A percentile compares a stretch with the other conserved stretches of the same genome.
Conservation (phyloP, 2,888 invertebrate species). For the Bellardia pandia region DNA sequence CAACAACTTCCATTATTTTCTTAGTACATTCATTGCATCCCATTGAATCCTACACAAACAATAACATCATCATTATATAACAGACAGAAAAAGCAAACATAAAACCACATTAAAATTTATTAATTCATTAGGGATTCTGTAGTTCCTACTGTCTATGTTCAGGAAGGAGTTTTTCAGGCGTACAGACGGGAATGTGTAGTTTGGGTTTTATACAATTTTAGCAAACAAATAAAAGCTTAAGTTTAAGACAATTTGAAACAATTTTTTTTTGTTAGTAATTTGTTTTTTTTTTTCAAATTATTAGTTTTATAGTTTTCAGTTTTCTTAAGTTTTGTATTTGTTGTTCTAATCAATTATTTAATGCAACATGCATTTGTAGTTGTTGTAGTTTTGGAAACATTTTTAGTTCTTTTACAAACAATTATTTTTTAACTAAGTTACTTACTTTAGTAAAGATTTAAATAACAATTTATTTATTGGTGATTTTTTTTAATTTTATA, state of each 20-base stretch:
- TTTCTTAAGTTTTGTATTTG: background rate
- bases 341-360: constrained; percentile 45
- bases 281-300: background rate
- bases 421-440: constrained; percentile 30
- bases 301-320: constrained; percentile 7
- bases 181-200: background rate
- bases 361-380: constrained; percentile 15
- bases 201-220: constrained; percentile 35
- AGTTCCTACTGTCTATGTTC: background rate
- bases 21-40: too few relatives aligned
- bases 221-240: constrained; percentile 26
- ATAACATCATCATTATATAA: background rate
- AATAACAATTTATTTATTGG: constrained; percentile 62
- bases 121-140: constrained; percentile 24
- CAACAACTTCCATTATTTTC: too few relatives aligned
- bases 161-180: background rate
- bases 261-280: background rate
- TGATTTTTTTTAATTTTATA: constrained; percentile 40
- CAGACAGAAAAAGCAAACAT: background rate
- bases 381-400: constrained; percentile 61
- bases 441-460: constrained; percentile 61
- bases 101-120: constrained; percentile 41
- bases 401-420: constrained; percentile 53
- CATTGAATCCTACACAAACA: too few relatives aligned
- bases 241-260: constrained; percentile 33